Conservation (phyloP, 2,888 invertebrate genomes). For the Odontomyia ornata region DNA sequence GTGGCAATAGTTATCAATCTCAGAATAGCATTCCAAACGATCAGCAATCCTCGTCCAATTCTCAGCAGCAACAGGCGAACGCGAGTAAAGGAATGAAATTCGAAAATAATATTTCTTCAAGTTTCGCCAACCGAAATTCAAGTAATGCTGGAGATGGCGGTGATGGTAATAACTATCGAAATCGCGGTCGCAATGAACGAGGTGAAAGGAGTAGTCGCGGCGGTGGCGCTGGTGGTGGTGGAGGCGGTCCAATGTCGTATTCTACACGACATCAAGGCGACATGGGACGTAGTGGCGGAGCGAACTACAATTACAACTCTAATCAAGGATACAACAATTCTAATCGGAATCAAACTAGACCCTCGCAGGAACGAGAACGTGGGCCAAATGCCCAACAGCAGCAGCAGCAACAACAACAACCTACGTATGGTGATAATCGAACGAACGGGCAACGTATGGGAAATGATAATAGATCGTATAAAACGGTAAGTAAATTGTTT, state of each 20-base stretch:
- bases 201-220: background rate
- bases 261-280: background rate
- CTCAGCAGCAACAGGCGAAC: background rate
- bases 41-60: background rate
- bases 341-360: constrained; percentile 34
- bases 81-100: constrained; percentile 53
- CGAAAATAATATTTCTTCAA: constrained; percentile 63
- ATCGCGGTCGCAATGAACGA: constrained; percentile 45
- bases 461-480: constrained; percentile 24
- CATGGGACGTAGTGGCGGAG: constrained; percentile 4
- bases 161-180: constrained; percentile 43
- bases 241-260: background rate
- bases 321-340: constrained; percentile 52
- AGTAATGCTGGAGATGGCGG: constrained; percentile 5
- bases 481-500: constrained; percentile 22
- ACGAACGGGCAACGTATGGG: background rate
- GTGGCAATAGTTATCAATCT: constrained; percentile 33
- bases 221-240: no score
- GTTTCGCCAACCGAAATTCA: constrained; percentile 55
- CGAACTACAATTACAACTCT: background rate
- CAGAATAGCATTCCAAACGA: constrained; percentile 39
- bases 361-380: constrained; percentile 34
- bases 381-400: background rate
- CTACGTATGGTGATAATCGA: background rate
- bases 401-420: no score